A percentile compares a stretch with the other conserved stretches of the same genome.
Conservation (phyloP, 2,797 vertebrate species). For the Buceros bicornis region DNA sequence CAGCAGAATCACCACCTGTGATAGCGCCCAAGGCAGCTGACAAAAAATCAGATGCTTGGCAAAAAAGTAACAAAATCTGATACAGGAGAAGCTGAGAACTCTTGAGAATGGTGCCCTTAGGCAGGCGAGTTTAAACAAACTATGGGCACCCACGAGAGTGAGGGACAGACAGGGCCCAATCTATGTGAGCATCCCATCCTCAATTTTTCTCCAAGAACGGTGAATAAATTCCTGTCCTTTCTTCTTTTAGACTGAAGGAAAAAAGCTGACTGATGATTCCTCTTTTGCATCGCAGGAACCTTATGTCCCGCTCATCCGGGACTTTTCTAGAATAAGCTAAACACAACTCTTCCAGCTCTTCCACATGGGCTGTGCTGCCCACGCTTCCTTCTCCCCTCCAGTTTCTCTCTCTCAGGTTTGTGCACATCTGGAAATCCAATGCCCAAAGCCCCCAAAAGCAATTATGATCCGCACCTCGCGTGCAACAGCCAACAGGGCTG, state of each 20-base stretch:
- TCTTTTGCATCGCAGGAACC: neutral
- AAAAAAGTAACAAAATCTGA: neutral
- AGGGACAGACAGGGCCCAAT: neutral
- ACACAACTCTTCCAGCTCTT: neutral
- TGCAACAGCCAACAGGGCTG: neutral
- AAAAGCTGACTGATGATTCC: neutral
- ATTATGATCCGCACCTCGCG: neutral
- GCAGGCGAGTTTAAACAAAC: neutral
- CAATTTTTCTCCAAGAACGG: neutral
- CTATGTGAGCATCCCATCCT: neutral
- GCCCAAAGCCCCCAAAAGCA: neutral
- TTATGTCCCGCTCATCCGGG: neutral
- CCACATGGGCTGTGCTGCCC: neutral
- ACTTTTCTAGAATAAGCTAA: neutral
- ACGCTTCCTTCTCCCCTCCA: neutral
- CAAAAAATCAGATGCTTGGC: neutral
- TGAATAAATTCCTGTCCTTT: neutral
- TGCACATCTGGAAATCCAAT: neutral
- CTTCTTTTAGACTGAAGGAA: neutral
- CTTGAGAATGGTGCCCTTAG: neutral
- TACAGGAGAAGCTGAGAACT: neutral
- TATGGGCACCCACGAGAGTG: neutral
- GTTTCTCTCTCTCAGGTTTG: neutral
- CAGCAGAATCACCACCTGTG: neutral
- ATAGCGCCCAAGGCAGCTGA: neutral